A percentile compares a stretch with the other conserved stretches of the same genome.
phyloP scores from a whole-genome alignment of 2,888 invertebrate species.

The Cataglyphis cursor region DNA sequence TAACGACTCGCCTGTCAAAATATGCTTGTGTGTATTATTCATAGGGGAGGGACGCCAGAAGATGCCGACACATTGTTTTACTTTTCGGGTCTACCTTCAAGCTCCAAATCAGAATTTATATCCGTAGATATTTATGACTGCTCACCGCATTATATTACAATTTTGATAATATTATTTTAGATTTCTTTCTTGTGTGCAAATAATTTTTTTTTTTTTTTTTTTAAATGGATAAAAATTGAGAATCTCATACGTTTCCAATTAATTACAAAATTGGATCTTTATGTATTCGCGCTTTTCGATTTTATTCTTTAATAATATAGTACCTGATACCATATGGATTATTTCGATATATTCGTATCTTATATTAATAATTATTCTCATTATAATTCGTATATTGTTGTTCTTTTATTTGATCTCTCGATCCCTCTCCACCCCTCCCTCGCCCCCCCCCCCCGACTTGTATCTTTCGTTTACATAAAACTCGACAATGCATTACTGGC shows the following conservation, averaged over 20 bases:
- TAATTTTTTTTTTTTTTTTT: background rate
- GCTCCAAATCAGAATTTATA: background rate
- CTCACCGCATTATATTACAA: background rate
- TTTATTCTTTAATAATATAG: background rate
- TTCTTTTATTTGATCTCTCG: background rate
- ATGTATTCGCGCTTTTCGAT: background rate
- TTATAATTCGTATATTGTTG: background rate
- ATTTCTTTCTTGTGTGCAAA: background rate
- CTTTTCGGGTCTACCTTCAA: background rate
- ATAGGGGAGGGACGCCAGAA: background rate
- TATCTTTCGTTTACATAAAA: background rate
- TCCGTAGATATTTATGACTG: background rate
- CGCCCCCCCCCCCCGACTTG: background rate
- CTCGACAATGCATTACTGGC: conserved; percentile 12
- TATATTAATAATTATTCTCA: background rate
- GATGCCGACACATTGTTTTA: background rate
- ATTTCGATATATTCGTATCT: background rate
- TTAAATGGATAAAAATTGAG: background rate
- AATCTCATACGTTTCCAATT: background rate
- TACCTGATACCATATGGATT: background rate
- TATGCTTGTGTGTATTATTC: background rate
- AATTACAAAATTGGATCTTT: background rate
- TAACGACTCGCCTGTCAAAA: background rate
- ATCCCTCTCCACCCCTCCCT: background rate
- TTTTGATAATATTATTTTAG: background rate